phyloP scores from a whole-genome alignment of 2,797 vertebrate species.

The Sylvia borin region DNA sequence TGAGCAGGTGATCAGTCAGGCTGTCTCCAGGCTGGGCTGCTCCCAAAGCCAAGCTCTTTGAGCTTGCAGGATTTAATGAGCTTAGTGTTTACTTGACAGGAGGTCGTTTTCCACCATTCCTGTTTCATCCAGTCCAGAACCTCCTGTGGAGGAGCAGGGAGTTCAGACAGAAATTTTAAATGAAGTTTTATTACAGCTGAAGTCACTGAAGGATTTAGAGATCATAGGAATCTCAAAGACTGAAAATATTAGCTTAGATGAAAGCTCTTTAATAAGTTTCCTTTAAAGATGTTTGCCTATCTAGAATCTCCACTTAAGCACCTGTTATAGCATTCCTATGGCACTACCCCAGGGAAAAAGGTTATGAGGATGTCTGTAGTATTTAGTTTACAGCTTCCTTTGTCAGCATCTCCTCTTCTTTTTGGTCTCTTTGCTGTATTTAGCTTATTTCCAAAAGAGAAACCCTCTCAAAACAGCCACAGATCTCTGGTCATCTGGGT shows the following conservation, averaged over 20 bases:
- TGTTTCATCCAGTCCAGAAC: background rate
- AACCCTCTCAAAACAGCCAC: background rate
- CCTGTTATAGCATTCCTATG: background rate
- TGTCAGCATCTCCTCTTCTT: background rate
- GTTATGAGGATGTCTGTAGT: background rate
- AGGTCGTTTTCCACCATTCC: background rate
- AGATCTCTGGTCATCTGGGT: background rate
- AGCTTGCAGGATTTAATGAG: background rate
- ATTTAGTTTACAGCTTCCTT: background rate
- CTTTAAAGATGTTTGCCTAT: constrained; percentile 11
- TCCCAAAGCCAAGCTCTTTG: background rate
- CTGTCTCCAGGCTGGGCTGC: background rate
- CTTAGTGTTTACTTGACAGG: background rate
- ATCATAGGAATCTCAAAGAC: constrained; percentile 27
- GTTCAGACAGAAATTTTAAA: constrained; percentile 20
- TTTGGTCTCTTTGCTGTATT: background rate
- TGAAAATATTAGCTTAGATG: constrained; percentile 41
- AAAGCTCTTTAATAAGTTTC: constrained; percentile 41
- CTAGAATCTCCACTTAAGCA: background rate
- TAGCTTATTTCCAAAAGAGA: background rate
- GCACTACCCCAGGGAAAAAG: background rate
- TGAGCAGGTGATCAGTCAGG: background rate
- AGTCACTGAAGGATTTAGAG: constrained; percentile 37
- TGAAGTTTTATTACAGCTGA: constrained; percentile 35
- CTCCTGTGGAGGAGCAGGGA: background rate